These are phyloP conservation scores for Danio albolineatus DNA, from an alignment of 2,797 vertebrate species.

Conservation along the genomic window DNA sequence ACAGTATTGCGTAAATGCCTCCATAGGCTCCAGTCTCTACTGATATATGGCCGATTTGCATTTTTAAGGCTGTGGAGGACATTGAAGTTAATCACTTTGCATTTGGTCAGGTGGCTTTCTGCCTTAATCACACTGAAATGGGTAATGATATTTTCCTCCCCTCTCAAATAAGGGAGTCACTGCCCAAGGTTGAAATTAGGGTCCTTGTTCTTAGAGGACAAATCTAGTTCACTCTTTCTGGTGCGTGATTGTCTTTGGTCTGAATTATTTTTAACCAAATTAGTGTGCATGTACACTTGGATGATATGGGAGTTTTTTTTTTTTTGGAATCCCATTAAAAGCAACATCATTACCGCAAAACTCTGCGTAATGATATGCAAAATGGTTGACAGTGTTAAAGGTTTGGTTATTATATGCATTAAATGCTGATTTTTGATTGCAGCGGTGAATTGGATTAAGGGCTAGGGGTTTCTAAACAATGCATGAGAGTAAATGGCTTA, in stretches of 20 bases:
- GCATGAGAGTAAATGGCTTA: constrained; percentile 70
- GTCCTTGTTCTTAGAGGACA: constrained; percentile 68
- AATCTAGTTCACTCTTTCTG: constrained; percentile 56
- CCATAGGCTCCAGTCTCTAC: constrained; percentile 50
- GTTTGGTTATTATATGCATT: constrained; percentile 72
- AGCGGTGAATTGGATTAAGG: constrained; percentile 78
- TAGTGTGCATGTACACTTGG: constrained; percentile 66
- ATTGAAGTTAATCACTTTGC: constrained; percentile 72
- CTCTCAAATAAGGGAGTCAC: constrained; percentile 56
- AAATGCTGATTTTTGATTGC: constrained; percentile 79
- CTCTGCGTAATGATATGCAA: constrained; percentile 73
- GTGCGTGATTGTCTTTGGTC: constrained; percentile 70
- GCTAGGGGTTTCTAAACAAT: constrained; percentile 70
- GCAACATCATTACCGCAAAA: constrained; percentile 71
- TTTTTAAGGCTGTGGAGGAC: constrained; percentile 72
- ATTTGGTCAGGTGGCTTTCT: constrained; percentile 61
- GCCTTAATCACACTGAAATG: constrained; percentile 62
- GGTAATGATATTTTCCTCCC: constrained; percentile 74
- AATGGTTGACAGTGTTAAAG: constrained; percentile 61
- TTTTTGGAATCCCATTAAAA: constrained; percentile 77
- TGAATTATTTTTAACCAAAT: constrained; percentile 77
- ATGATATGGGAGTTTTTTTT: constrained; percentile 73
- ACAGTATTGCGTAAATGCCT: neutral
- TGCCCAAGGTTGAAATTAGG: constrained; percentile 73
- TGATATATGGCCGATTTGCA: constrained; percentile 68